Base-by-base conservation (phyloP, 2,797 vertebrate species). In the Rhabdophis nuchalis region DNA sequence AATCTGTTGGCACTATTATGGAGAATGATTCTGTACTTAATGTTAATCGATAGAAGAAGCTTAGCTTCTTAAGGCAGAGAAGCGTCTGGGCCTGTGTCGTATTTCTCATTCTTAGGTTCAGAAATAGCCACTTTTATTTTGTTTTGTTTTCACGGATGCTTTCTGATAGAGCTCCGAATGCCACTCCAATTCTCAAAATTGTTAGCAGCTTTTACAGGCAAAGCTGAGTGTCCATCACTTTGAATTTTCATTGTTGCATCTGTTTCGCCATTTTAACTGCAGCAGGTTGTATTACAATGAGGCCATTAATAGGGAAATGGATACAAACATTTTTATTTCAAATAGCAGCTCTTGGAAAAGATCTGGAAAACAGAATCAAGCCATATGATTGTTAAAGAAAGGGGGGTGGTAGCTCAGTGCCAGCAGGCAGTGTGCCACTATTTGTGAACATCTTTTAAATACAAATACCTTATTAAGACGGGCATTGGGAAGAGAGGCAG, bases 191-290 rank as follows among this genome's bases (percentile, higher is more conserved):
- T 95, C 93, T 93, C 97, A 96, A 96, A 97, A 97, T 95, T 96
- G 95, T 96, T 94, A 97, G 96, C 97, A 95, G 97, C 97, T 97
- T 98, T 97, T 97, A 97, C 96, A 95, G 96, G 96, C 96, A 95
- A 96, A 96, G 96, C 97, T 95, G 97, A 98, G 97, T 97, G 97
- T 97, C 97, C 97, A 97, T 97, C 97, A 96, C 97, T 98, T 97
- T 97, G 96, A 96, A 97, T 97, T 97, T 98, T 97, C 97, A 97
- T 97, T 91, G 93, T 97, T 97, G 96, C 97, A 97, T 98, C 97
- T 98, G 97, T 96, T 97, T 97, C 96, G 96, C 96, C 96, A 94
- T 97, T 97, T 97, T 97, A 96, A 93, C 96, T 97, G 95, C 95
- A 97, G 97, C 97, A 97, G 97, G 97, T 98, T 97, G 95, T 96